Evolutionary conservation across 2,888 invertebrate genomes (phyloP), one percentile per base, ranked within the genome.

Genomic region (Phengaris alcon): DNA sequence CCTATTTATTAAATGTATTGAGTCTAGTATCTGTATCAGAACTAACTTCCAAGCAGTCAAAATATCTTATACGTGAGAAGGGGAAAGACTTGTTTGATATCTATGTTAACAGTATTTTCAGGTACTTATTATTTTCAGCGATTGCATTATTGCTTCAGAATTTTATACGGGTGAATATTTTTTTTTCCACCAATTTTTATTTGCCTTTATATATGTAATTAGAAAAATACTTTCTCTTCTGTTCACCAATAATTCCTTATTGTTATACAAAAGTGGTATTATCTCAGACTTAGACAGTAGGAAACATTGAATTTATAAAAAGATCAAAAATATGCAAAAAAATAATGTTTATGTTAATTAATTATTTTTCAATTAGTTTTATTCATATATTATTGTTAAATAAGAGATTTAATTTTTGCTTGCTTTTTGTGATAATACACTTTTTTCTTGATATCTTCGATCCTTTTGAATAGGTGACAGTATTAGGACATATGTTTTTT

Each of bases 1-100:
- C 46, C 46, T 6, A 46, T 46, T 6, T 46, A 46, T 46, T 46
- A 46, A 46, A 0, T 8, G 48, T 48, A 3, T 48, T 7, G 8
- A 5, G 48, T 48, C 6, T 5, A 48, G 4, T 35, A 35, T 35
- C 35, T 35, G 35, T 64, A 64, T 64, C 64, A 64, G 13, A 10
- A 64, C 12, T 12, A 64, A 44, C 35, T 44, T 35, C 64, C 64
- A 64, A 64, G 64, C 64, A 44, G 64, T 35, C 9, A 15, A 59
- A 13, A 12, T 35, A 64, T 35, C 35, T 44, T 22, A 59, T 64
- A 64, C 44, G 64, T 64, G 64, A 35, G 35, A 64, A 64, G 15
- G 64, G 64, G 64, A 64, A 64, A 64, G 64, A 64, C 64, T 64
- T 64, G 64, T 44, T 64, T 64, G 64, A 64, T 64, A 64, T 44